Base-by-base conservation (phyloP, 2,888 invertebrate species). In the Melieria omissa region DNA sequence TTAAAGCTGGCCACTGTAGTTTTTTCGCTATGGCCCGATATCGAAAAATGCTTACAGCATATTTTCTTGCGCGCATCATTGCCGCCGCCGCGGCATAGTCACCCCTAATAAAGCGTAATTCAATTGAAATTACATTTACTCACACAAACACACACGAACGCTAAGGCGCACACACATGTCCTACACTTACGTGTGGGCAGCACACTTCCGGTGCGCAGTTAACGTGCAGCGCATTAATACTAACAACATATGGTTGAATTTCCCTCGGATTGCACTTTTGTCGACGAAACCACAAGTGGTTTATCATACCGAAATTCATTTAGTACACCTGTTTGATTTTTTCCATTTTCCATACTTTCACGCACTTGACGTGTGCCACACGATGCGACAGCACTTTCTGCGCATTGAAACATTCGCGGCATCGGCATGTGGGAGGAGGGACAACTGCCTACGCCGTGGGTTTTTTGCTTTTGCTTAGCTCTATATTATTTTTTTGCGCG, bases 311-410 rank as follows among this genome's bases (percentile, higher is more conserved):
- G 79, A 81, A 84, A 81, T 82, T 84, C 80, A 84, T 83, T 84
- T 82, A 78, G 76, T 84, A 79, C 83, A 83, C 83, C 83, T 83
- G 83, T 84, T 84, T 84, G 84, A 81, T 82, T 84, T 83, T 82
- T 29, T 29, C 29, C 29, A 29, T 29, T 29, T 29, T 29, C 29
- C 29, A 29, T 29, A 29, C 29, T 29, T 29, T 29, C 29, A 29
- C 29, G 29, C 29, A 29, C 29, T 29, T 29, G 29, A 3, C 29
- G 29, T 29, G 29, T 29, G 29, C 29, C 29, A 29, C 29, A 29
- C 29, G 29, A 29, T 29, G 29, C 29, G 29, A 29, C 29, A 29
- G 29, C 1, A 29, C 29, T 29, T 29, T 29, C 29, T 29, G 29
- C 29, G 29, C 29, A 29, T 29, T 29, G 29, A 29, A 29, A 29